Conservation (phyloP, 2,888 invertebrate species). For the Hirtodrosophila trivittata region DNA sequence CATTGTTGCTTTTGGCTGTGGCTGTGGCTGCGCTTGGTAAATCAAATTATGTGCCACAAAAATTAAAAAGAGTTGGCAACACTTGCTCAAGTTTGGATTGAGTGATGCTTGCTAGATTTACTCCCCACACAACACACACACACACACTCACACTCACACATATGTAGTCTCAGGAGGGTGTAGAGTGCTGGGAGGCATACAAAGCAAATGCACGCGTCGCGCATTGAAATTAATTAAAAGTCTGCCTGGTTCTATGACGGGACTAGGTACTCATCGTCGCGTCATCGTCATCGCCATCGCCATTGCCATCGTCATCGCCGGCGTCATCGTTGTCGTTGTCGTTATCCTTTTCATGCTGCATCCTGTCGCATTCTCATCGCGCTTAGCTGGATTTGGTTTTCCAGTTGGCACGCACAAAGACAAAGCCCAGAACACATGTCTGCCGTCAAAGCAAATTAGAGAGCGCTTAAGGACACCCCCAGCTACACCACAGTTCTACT, state of each 20-base stretch:
- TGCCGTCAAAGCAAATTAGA: slow-evolving; percentile 74
- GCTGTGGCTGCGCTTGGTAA: slow-evolving; percentile 49
- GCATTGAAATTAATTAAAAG: slow-evolving; percentile 72
- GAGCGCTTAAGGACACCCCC: slow-evolving; percentile 51
- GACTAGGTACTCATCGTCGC: slow-evolving; percentile 21
- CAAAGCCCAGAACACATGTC: slow-evolving; percentile 73
- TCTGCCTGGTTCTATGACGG: slow-evolving; percentile 35
- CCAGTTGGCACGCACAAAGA: slow-evolving; percentile 73
- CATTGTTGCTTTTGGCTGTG: slow-evolving; percentile 40
- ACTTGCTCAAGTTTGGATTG: slow-evolving; percentile 46
- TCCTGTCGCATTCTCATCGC: slow-evolving; percentile 48
- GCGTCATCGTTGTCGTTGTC: slow-evolving; percentile 1
- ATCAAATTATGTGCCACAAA: slow-evolving; percentile 56
- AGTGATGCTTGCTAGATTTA: slow-evolving; percentile 22
- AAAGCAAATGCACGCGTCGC: slow-evolving; percentile 56
- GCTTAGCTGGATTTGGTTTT: slow-evolving; percentile 63
- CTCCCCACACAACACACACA: slow-evolving; percentile 13
- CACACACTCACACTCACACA: no score
- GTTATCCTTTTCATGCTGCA: slow-evolving; percentile 21
- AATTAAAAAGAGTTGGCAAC: slow-evolving; percentile 46
- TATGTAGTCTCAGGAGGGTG: no score
- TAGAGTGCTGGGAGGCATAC: slow-evolving; percentile 8
- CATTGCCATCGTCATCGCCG: slow-evolving; percentile 8
- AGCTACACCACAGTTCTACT: slow-evolving; percentile 1
- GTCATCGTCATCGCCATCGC: slow-evolving; percentile 26